phyloP scores from a whole-genome alignment of 2,888 invertebrate genomes.

The Noctua comes region DNA sequence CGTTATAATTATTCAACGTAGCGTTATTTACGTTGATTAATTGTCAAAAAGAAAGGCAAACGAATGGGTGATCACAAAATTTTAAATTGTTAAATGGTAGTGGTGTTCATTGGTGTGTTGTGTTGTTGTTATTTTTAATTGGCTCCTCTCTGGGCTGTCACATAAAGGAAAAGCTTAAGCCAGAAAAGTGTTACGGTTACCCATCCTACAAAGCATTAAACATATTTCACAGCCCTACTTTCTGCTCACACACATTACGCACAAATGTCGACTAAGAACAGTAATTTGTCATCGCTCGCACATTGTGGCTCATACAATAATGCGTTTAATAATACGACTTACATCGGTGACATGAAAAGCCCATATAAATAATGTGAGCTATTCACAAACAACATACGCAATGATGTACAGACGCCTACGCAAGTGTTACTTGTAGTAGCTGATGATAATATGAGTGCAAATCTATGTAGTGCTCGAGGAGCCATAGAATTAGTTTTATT shows the following conservation, averaged over 20 bases:
- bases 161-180: background rate
- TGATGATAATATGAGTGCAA: slow-evolving; percentile 33
- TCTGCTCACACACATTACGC: slow-evolving; percentile 1
- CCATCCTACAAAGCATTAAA: too few species aligned
- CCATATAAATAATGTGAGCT: slow-evolving; percentile 74
- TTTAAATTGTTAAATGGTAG: too few species aligned
- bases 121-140: background rate
- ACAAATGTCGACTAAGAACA: background rate
- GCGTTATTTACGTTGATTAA: too few species aligned
- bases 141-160: background rate
- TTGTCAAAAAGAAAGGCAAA: background rate
- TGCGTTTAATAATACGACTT: slow-evolving; percentile 49
- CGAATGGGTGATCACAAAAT: background rate
- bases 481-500: background rate
- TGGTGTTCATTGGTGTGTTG: background rate
- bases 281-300: slow-evolving; percentile 46
- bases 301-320: slow-evolving; percentile 45
- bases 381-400: slow-evolving; percentile 59
- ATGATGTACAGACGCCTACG: slow-evolving; percentile 28
- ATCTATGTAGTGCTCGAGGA: slow-evolving; percentile 22
- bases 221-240: slow-evolving; percentile 15
- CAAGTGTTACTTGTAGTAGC: slow-evolving; percentile 30
- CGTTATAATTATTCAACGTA: too few species aligned
- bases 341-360: slow-evolving; percentile 68
- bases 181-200: background rate